These are phyloP conservation scores for Luffia ferchaultella DNA, from an alignment of 2,888 invertebrate genomes.

Conservation along the genomic window DNA sequence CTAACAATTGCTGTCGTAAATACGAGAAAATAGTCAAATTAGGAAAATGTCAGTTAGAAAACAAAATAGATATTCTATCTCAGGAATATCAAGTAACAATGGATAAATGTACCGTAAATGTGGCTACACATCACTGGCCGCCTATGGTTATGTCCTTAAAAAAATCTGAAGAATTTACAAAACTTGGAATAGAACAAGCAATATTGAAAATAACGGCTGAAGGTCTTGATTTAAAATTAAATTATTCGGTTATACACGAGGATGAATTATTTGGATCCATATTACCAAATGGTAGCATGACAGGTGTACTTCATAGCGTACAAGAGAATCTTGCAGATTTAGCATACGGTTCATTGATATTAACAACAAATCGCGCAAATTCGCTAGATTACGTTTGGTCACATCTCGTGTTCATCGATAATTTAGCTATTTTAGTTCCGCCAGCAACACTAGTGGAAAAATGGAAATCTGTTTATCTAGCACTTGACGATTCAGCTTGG, in stretches of 20 bases:
- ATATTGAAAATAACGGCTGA: constrained; percentile 7
- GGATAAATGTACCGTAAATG: constrained; percentile 8
- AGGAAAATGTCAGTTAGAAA: constrained; percentile 5
- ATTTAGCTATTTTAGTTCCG: constrained; percentile 5
- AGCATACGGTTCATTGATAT: constrained; percentile 9
- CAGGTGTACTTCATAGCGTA: constrained; percentile 7
- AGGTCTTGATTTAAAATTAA: constrained; percentile 3
- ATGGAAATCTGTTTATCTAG: constrained; percentile 10
- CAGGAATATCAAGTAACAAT: constrained; percentile 2
- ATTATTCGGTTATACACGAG: constrained; percentile 8
- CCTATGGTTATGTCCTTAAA: constrained; percentile 7
- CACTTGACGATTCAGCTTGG: not conserved
- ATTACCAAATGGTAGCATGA: constrained; percentile 9
- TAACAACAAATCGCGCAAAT: constrained; percentile 6
- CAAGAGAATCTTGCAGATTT: constrained; percentile 10
- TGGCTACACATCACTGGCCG: constrained; percentile 9
- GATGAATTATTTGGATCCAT: constrained; percentile 8
- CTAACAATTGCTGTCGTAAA: constrained; percentile 9
- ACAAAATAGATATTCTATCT: not conserved
- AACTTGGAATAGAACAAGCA: constrained; percentile 10
- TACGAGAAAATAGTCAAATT: constrained; percentile 8
- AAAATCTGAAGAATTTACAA: not conserved
- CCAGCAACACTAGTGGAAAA: constrained; percentile 6
- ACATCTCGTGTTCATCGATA: constrained; percentile 10
- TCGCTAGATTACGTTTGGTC: constrained; percentile 8